These are phyloP conservation scores for Acheta domesticus DNA, from an alignment of 2,888 invertebrate genomes.

Conservation along the genomic window DNA sequence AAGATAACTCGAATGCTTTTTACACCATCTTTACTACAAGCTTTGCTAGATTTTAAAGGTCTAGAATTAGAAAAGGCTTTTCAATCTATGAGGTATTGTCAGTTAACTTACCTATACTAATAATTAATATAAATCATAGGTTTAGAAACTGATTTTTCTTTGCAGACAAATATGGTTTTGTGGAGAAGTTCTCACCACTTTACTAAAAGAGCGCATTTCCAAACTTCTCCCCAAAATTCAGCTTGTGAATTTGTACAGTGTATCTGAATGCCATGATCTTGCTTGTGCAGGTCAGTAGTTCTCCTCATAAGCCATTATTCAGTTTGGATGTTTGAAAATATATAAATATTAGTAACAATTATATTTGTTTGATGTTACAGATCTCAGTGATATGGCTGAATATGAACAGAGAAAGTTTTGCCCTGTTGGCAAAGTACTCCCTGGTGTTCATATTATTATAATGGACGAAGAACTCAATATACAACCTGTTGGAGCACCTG, in stretches of 20 bases:
- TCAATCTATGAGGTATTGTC: slow-evolving; percentile 35
- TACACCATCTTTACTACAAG: slow-evolving; percentile 41
- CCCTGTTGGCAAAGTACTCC: slow-evolving; percentile 40
- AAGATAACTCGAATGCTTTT: slow-evolving; percentile 41
- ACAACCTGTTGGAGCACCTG: slow-evolving; percentile 39
- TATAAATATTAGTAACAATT: not conserved
- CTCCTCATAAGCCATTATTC: not conserved
- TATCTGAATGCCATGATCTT: slow-evolving; percentile 42
- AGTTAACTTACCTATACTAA: not conserved
- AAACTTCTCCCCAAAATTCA: slow-evolving; percentile 38
- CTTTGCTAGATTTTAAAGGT: slow-evolving; percentile 39
- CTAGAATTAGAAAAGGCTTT: slow-evolving; percentile 36
- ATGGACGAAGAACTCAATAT: slow-evolving; percentile 39
- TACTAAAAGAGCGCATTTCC: slow-evolving; percentile 38
- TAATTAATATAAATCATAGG: not conserved
- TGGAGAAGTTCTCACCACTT: slow-evolving; percentile 41
- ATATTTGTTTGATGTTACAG: slow-evolving; percentile 24
- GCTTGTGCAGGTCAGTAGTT: slow-evolving; percentile 38
- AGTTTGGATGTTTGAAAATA: not conserved
- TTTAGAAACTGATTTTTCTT: not conserved
- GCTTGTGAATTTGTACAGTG: slow-evolving; percentile 41
- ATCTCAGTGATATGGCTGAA: slow-evolving; percentile 34
- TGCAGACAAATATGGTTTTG: slow-evolving; percentile 41
- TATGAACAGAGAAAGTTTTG: slow-evolving; percentile 38
- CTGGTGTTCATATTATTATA: slow-evolving; percentile 39